Evolutionary conservation across 2,888 invertebrate genomes (phyloP).

Genomic region (Dastarcus helophoroides): DNA sequence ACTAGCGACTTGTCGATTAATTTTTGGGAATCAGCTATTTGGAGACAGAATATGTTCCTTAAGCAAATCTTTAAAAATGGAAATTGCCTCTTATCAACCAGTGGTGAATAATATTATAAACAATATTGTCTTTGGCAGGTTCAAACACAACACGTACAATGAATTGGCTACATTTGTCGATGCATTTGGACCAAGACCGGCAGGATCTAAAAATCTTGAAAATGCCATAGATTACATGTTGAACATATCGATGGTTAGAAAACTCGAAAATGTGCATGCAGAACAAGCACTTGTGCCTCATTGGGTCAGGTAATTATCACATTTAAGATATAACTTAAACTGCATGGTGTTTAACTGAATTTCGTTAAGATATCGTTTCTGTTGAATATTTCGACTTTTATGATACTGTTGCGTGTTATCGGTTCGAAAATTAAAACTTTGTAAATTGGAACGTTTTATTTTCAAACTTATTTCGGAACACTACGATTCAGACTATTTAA

Average conservation of each 20-base stretch:
- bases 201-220: constrained; percentile 42
- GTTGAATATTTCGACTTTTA: too few relatives aligned
- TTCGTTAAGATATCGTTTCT: too few relatives aligned
- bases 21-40: too few relatives aligned
- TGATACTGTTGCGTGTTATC: too few relatives aligned
- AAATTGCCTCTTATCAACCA: constrained; percentile 18
- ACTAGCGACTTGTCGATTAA: too few relatives aligned
- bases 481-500: too few relatives aligned
- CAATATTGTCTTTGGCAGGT: constrained; percentile 22
- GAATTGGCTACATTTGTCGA: constrained; percentile 39
- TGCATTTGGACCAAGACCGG: constrained; percentile 41
- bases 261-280: constrained; percentile 56
- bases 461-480: too few relatives aligned
- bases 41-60: constrained; percentile 36
- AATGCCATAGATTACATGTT: constrained; percentile 45
- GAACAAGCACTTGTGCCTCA: constrained; percentile 50
- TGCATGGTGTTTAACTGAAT: too few relatives aligned
- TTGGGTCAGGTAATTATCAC: constrained; percentile 45
- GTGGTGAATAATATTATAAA: constrained; percentile 26
- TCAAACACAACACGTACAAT: constrained; percentile 26
- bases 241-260: constrained; percentile 33
- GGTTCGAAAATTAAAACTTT: too few relatives aligned
- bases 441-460: too few relatives aligned
- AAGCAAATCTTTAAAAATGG: constrained; percentile 2
- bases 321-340: too few relatives aligned